Evolutionary conservation across 2,888 invertebrate species (phyloP).

Genomic region (Eumerus sabulonum): DNA sequence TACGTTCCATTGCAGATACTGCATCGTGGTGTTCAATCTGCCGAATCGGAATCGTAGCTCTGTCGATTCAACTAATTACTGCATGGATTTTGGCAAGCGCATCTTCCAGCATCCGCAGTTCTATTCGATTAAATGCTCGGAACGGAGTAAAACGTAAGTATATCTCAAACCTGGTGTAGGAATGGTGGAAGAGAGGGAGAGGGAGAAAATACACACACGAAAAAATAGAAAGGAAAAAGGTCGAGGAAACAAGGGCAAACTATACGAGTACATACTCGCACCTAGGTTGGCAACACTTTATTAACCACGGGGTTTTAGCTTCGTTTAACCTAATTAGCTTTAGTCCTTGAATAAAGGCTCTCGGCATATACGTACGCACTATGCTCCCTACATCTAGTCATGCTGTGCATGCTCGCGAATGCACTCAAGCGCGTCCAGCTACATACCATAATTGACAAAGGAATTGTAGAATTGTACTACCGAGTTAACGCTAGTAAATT

Average conservation of each 20-base stretch:
- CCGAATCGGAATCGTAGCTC: constrained; percentile 77
- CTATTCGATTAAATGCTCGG: constrained; percentile 75
- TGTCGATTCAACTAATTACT: constrained; percentile 78
- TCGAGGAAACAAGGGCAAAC: neutral
- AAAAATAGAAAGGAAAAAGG: neutral
- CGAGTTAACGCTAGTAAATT: constrained; percentile 42
- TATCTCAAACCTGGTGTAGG: constrained; percentile 1
- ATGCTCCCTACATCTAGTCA: constrained; percentile 10
- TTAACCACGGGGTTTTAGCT: constrained; percentile 51
- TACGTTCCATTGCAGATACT: constrained; percentile 71
- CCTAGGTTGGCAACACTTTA: constrained; percentile 37
- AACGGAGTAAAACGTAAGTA: constrained; percentile 74
- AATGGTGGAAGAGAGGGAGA: neutral
- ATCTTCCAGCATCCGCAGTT: constrained; percentile 76
- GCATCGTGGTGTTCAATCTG: constrained; percentile 77
- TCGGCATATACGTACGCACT: constrained; percentile 13
- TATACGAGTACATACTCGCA: neutral
- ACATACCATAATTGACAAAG: constrained; percentile 65
- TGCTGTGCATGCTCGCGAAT: constrained; percentile 1
- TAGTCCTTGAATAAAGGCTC: constrained; percentile 60
- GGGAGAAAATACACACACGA: neutral
- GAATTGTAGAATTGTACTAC: constrained; percentile 31
- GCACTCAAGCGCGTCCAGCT: constrained; percentile 48
- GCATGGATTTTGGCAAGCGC: constrained; percentile 77
- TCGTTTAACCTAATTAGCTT: constrained; percentile 68